Base-by-base conservation (phyloP, 2,113 vertebrate genomes). In the Ammospiza caudacuta region DNA sequence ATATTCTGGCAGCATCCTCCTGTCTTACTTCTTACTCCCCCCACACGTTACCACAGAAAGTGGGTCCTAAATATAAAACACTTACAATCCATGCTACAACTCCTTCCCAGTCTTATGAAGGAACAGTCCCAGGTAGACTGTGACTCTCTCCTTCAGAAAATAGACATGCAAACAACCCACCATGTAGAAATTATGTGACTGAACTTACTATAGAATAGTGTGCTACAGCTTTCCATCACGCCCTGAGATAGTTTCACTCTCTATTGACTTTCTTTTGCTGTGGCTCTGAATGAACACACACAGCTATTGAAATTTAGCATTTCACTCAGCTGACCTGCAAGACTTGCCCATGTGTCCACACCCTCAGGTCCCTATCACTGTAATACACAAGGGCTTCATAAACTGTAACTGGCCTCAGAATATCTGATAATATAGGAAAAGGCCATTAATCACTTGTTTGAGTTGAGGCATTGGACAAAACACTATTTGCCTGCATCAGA, bases 141-240 rank as follows among this genome's bases (percentile, higher is more conserved):
- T 6, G 44, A 79, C 46, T 27, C 28, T 80, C 33, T n/a, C 33
- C n/a, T 31, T 79, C 49, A 86, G 37, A 61, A 89, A 31, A 69
- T 0, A 3, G 54, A 61, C 39, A 52, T 0, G 1, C 28, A 68
- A 89, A 80, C 28, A 80, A 72, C 49, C 7, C 35, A 43, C 6
- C 6, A 12, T 0, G 0, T 9, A 55, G n/a, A 80, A 83, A 87
- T 62, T 9, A 59, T 0, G 0, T 11, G 37, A 81, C 0, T 51
- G 17, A 77, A 62, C 4, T 80, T 62, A 46, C 22, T 13, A 24
- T 0, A 27, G 31, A 76, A 61, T 17, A 49, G 14, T 5, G 22
- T 0, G 1, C 35, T 46, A 44, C 51, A 89, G 51, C 39, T 81
- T 90, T 74, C 79, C 33, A 54, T 22, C 33, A 35, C 21, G 39